phyloP scores from a whole-genome alignment of 2,888 invertebrate genomes.

The Drosophila meridionalis region DNA sequence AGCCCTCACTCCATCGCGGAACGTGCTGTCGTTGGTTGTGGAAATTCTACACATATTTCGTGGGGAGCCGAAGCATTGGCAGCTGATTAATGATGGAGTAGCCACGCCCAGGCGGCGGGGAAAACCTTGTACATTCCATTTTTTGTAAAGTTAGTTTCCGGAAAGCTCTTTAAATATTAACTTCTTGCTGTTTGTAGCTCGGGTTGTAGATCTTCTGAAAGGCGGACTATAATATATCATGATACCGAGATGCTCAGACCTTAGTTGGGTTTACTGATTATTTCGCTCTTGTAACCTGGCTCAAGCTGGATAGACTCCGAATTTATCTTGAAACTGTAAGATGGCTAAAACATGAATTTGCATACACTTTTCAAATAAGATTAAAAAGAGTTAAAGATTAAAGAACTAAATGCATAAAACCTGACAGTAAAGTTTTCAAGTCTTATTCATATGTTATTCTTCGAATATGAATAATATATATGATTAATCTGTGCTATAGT shows the following conservation, averaged over 20 bases:
- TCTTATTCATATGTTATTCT: too few species aligned
- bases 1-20: constrained; percentile 6
- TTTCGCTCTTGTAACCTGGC: not conserved
- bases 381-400: too few species aligned
- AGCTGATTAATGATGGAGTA: not conserved
- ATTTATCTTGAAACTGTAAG: too few species aligned
- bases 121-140: not conserved
- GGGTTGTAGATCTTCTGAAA: not conserved
- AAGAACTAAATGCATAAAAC: too few species aligned
- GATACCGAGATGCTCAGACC: not conserved
- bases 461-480: too few species aligned
- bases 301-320: not conserved
- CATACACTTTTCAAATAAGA: too few species aligned
- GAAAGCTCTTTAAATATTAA: not conserved
- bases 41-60: constrained; percentile 34
- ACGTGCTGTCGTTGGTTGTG: constrained; percentile 34
- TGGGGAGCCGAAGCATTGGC: not conserved
- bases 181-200: not conserved
- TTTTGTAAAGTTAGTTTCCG: not conserved
- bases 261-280: not conserved
- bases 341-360: too few species aligned
- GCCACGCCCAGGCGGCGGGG: not conserved
- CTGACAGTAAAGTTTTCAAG: too few species aligned
- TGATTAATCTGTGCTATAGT: too few species aligned
- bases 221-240: too few species aligned